Percentiles rank a stretch among this genome's conserved stretches.
Conservation (phyloP, 1,140 invertebrate genomes). For the Plectus sambesii region DNA sequence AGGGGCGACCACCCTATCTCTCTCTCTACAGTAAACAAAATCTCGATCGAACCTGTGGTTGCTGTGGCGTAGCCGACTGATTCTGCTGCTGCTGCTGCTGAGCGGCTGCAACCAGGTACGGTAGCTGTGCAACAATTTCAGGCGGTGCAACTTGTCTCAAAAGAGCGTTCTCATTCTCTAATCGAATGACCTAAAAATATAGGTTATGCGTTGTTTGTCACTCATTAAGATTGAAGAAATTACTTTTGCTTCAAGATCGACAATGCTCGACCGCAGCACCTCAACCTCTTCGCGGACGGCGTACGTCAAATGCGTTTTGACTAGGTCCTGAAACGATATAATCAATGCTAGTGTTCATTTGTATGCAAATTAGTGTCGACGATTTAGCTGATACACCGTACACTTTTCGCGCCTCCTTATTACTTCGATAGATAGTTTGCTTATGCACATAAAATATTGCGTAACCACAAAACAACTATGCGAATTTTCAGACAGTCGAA, state of each 20-base stretch:
- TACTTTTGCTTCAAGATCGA: conserved; percentile 37
- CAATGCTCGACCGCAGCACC: conserved; percentile 30
- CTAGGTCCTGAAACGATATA: conserved; percentile 33
- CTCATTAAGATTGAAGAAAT: too few relatives aligned
- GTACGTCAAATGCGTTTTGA: conserved; percentile 44
- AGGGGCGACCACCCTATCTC: too few relatives aligned
- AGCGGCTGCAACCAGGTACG: conserved; percentile 15
- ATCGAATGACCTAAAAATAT: conserved; percentile 30
- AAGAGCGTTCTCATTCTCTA: conserved; percentile 38
- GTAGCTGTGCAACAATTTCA: conserved; percentile 32
- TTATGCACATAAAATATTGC: too few relatives aligned
- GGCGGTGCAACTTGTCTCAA: conserved; percentile 35
- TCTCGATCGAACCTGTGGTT: too few relatives aligned
- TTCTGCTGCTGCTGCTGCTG: conserved; percentile 14
- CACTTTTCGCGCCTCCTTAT: too few relatives aligned
- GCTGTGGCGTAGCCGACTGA: too few relatives aligned
- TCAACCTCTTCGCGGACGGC: conserved; percentile 45
- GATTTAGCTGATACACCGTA: too few relatives aligned
- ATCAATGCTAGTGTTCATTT: not conserved
- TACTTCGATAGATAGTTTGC: too few relatives aligned
- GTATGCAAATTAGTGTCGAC: conserved; percentile 1
- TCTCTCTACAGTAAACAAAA: too few relatives aligned
- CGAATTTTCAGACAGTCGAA: too few relatives aligned
- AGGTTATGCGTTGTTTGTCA: conserved; percentile 13
- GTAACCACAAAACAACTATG: too few relatives aligned